Evolutionary conservation across 2,113 vertebrate genomes (phyloP).

Genomic region (Plectropomus leopardus): DNA sequence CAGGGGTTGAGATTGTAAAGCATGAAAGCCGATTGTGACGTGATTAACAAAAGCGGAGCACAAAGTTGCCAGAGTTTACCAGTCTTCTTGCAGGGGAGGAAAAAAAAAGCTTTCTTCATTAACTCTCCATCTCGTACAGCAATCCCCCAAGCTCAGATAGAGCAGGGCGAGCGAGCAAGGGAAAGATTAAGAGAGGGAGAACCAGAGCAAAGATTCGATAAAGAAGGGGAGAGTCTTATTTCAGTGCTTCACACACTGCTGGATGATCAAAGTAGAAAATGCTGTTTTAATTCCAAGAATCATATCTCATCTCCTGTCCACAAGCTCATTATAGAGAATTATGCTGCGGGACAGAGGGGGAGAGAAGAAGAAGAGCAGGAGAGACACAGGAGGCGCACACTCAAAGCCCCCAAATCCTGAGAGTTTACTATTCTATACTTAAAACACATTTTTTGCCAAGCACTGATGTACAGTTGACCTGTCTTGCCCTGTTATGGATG

Average conservation of each 20-base stretch:
- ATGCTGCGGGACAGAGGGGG: conserved; percentile 66
- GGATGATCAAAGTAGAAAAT: conserved; percentile 81
- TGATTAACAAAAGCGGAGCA: conserved; percentile 65
- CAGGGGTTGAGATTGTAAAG: conserved; percentile 50
- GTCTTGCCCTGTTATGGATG: conserved; percentile 11
- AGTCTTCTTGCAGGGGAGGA: conserved; percentile 37
- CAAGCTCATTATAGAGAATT: conserved; percentile 81
- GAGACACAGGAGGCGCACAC: conserved; percentile 35
- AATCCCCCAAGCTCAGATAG: conserved; percentile 70
- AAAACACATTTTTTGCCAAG: not conserved
- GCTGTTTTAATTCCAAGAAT: conserved; percentile 84
- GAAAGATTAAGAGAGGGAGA: conserved; percentile 69
- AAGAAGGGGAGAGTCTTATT: conserved; percentile 76
- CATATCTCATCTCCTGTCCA: conserved; percentile 80
- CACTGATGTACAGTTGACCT: conserved; percentile 9
- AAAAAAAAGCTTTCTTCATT: conserved; percentile 73
- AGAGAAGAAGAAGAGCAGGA: conserved; percentile 29
- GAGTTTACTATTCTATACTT: not conserved
- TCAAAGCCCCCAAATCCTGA: conserved; percentile 3
- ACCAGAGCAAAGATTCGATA: conserved; percentile 68
- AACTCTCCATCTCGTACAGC: conserved; percentile 73
- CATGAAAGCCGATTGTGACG: conserved; percentile 59
- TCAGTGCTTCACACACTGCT: conserved; percentile 69
- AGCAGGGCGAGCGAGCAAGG: conserved; percentile 51
- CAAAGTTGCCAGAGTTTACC: conserved; percentile 67